Evolutionary conservation across 2,113 vertebrate species (phyloP).

Genomic region (Lophotis ruficrista): DNA sequence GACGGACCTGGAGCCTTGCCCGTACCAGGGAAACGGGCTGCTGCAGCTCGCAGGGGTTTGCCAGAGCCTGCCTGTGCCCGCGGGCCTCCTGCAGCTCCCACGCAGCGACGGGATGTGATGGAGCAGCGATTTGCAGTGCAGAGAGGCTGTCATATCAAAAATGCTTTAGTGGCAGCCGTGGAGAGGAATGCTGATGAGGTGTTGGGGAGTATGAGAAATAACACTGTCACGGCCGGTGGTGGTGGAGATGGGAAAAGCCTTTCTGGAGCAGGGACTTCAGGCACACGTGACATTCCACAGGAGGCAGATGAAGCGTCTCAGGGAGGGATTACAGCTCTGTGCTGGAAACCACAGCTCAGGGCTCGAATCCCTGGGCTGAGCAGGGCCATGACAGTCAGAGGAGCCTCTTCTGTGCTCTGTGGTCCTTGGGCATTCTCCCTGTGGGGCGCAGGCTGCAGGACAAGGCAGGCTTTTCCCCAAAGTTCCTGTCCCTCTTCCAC

Average conservation of each 20-base stretch:
- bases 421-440: neutral
- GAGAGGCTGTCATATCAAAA: neutral
- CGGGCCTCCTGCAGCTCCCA: neutral
- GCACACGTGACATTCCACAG: neutral
- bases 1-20: neutral
- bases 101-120: fast-evolving
- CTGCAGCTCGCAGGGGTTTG: neutral
- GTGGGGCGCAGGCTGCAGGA: neutral
- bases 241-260: neutral
- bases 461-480: neutral
- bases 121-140: neutral
- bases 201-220: neutral
- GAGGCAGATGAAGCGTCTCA: neutral
- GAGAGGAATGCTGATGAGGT: neutral
- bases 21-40: neutral
- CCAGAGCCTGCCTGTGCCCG: neutral
- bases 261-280: neutral
- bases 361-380: neutral
- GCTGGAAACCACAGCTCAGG: neutral
- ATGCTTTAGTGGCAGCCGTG: neutral
- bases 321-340: neutral
- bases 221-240: neutral
- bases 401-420: neutral
- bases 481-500: neutral
- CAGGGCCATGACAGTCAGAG: neutral